Evolutionary conservation across 2,888 invertebrate species (phyloP).

Genomic region (Schizaphis graminum): DNA sequence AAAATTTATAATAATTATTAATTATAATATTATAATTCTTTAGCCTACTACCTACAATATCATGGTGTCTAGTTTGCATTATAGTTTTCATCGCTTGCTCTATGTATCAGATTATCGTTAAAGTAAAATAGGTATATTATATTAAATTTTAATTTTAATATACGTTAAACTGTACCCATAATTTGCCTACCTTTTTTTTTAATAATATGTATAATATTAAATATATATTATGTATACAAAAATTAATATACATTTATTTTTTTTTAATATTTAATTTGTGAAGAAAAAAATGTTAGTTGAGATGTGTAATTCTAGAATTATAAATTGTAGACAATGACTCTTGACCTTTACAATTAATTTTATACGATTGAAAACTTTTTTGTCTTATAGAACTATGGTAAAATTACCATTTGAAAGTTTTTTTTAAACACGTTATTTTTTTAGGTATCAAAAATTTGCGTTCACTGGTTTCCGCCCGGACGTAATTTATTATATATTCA

Average conservation of each 20-base stretch:
- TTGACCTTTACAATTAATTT: constrained; percentile 19
- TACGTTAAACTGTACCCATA: no score
- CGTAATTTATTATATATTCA: constrained; percentile 58
- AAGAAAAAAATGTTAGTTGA: background rate
- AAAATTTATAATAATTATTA: no score
- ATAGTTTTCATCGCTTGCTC: no score
- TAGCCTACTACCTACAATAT: no score
- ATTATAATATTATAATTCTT: no score
- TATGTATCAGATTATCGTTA: no score
- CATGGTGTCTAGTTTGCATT: no score
- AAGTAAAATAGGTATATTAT: no score
- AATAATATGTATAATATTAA: background rate
- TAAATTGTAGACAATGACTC: background rate
- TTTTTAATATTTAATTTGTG: background rate
- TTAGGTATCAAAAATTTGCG: constrained; percentile 41
- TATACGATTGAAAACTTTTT: constrained; percentile 28
- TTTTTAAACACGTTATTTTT: constrained; percentile 30
- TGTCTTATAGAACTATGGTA: constrained; percentile 15
- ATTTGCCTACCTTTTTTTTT: no score
- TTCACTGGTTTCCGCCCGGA: constrained; percentile 27
- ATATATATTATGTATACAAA: background rate
- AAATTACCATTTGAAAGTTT: constrained; percentile 39
- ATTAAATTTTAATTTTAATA: no score
- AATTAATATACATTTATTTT: background rate
- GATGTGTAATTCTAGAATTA: background rate